Percentiles rank a stretch among this genome's conserved stretches.
These are phyloP conservation scores for Druceiella hillmani DNA, from an alignment of 2,888 invertebrate species.

Conservation along the genomic window DNA sequence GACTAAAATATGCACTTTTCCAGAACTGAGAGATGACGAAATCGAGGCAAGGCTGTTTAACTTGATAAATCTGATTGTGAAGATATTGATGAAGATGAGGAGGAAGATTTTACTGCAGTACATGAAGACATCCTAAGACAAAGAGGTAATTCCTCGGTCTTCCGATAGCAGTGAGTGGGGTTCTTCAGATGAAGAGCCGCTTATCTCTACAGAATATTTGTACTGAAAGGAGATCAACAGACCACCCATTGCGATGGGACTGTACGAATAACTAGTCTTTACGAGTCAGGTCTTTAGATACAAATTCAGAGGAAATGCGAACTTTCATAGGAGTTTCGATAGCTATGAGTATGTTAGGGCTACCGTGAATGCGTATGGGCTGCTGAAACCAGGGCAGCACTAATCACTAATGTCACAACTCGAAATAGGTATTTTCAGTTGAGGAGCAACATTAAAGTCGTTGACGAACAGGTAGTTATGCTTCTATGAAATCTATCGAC, in stretches of 20 bases:
- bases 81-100: not conserved
- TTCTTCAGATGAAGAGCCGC: not conserved
- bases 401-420: conserved; percentile 7
- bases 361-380: conserved; percentile 10
- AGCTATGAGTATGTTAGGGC: conserved; percentile 9
- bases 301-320: conserved; percentile 5
- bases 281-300: conserved; percentile 9
- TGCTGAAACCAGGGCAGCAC: conserved; percentile 5
- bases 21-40: not conserved
- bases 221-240: not conserved
- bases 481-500: conserved; percentile 6
- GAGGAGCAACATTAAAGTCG: conserved; percentile 1
- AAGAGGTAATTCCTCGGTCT: not conserved
- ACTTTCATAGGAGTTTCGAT: conserved; percentile 8
- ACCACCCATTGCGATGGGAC: not conserved
- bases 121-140: not conserved
- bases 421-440: conserved; percentile 10
- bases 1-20: not conserved
- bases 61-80: not conserved
- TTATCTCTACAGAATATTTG: not conserved
- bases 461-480: conserved; percentile 5
- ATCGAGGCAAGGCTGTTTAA: not conserved
- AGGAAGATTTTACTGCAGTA: not conserved
- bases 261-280: not conserved
- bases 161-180: not conserved